Conservation (phyloP, 2,113 vertebrate genomes). For the Camarhynchus parvulus region DNA sequence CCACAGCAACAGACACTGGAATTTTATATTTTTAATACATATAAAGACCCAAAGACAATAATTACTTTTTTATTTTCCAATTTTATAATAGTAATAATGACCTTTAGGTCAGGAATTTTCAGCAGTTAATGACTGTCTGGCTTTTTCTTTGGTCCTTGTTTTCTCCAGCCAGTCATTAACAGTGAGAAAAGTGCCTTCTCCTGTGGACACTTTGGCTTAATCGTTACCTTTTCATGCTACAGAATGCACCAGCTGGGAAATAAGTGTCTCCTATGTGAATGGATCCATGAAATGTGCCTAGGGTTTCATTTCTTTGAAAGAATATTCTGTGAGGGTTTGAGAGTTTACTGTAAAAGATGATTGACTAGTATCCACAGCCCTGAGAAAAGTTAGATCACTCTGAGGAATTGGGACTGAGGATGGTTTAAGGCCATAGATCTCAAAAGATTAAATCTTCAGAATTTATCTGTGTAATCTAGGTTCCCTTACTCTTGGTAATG, state of each 20-base stretch:
- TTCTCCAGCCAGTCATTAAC: constrained; percentile 56
- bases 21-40: constrained; percentile 72
- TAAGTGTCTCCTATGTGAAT: constrained; percentile 4
- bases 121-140: constrained; percentile 68
- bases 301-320: constrained; percentile 44
- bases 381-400: constrained; percentile 16
- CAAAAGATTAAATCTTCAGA: constrained; percentile 35
- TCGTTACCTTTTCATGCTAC: constrained; percentile 7
- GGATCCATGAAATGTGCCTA: constrained; percentile 3
- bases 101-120: constrained; percentile 70
- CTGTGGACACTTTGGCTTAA: constrained; percentile 20
- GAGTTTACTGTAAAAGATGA: constrained; percentile 34
- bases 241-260: constrained; percentile 57
- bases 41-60: constrained; percentile 52
- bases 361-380: neutral
- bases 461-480: constrained; percentile 55
- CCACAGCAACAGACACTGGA: constrained; percentile 67
- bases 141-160: constrained; percentile 12
- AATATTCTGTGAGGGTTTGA: neutral
- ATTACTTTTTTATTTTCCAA: constrained; percentile 74
- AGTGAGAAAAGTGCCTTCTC: constrained; percentile 27
- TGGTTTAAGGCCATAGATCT: constrained; percentile 21
- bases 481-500: neutral
- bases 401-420: constrained; percentile 1
- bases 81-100: constrained; percentile 67